Percentiles rank a stretch among this genome's conserved stretches.
These are phyloP conservation scores for Acheta domesticus DNA, from an alignment of 2,888 invertebrate genomes.

Conservation along the genomic window DNA sequence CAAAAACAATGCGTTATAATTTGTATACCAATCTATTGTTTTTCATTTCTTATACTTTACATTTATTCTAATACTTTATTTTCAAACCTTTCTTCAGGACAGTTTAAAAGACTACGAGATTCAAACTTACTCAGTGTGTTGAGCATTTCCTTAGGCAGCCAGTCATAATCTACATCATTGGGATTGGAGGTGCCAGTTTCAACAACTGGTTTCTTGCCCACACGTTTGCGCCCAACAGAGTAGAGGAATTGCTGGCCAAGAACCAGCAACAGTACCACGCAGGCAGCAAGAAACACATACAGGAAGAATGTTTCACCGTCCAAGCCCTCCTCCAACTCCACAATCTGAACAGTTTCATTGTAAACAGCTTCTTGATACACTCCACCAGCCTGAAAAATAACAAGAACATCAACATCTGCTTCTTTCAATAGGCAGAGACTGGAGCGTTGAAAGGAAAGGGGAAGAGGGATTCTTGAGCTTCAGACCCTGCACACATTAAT, in stretches of 20 bases:
- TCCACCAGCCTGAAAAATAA: slow-evolving; percentile 56
- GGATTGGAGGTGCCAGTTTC: slow-evolving; percentile 90
- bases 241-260: slow-evolving; percentile 84
- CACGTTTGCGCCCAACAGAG: slow-evolving; percentile 74
- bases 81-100: too few species aligned
- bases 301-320: slow-evolving; percentile 99
- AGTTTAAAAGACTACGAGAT: too few species aligned
- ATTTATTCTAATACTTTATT: too few species aligned
- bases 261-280: slow-evolving; percentile 80
- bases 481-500: too few species aligned
- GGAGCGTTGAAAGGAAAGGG: too few species aligned
- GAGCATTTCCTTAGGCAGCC: slow-evolving; percentile 91
- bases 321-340: slow-evolving; percentile 93
- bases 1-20: too few species aligned
- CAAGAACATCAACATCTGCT: neutral
- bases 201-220: slow-evolving; percentile 56
- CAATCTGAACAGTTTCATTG: slow-evolving; percentile 94
- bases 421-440: neutral
- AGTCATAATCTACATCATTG: slow-evolving; percentile 94
- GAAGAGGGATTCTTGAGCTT: too few species aligned
- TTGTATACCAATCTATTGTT: too few species aligned
- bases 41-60: too few species aligned
- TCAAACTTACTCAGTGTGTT: slow-evolving; percentile 72
- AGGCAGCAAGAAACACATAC: slow-evolving; percentile 89
- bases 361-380: slow-evolving; percentile 84